Base-by-base conservation (phyloP, 2,888 invertebrate genomes). In the Andrena hattorfiana region DNA sequence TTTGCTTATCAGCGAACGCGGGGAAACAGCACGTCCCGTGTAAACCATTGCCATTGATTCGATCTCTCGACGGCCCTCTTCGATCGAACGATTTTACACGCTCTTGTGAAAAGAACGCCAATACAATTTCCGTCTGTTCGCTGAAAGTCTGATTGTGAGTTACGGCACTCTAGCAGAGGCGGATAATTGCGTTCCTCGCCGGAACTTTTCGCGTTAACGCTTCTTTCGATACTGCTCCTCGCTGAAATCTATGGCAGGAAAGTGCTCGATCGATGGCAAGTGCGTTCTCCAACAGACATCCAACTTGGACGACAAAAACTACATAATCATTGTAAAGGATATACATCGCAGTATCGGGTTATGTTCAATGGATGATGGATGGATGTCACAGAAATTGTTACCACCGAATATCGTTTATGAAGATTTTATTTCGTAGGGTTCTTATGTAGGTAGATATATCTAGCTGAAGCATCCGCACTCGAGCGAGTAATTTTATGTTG, bases 171-270 rank as follows among this genome's bases (percentile, higher is more conserved):
- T 4, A 56, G 62, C 23, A 10, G 13, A 30, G 32, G 59, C 48
- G 42, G 69, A 69, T 73, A 78, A 78, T 78, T 74, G 32, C 68
- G 16, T 73, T 78, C 54, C 56, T 26, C 28, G 28, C 20, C 42
- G 62, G 23, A 74, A 60, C 60, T 78, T 68, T 51, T 56, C 68
- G 42, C 42, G 30, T 68, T 68, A 54, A 48, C 54, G 68, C 54
- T 54, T 42, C 68, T 68, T 73, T 67, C 68, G 30, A 77, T 30
- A 49, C 10, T 48, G 20, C 67, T 59, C 26, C 42, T 16, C 51
- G 10, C 23, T 35, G 30, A 51, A 28, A 60, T 26, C 48, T 32
- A 32, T 4, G 35, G 26, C 23, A 35, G 5, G 28, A 10, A 8
- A 8, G 51, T 35, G 30, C n/a, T 13, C 6, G 62, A 16, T 28